These are phyloP conservation scores for Numenius arquata DNA, from an alignment of 2,113 vertebrate species.

Conservation along the genomic window DNA sequence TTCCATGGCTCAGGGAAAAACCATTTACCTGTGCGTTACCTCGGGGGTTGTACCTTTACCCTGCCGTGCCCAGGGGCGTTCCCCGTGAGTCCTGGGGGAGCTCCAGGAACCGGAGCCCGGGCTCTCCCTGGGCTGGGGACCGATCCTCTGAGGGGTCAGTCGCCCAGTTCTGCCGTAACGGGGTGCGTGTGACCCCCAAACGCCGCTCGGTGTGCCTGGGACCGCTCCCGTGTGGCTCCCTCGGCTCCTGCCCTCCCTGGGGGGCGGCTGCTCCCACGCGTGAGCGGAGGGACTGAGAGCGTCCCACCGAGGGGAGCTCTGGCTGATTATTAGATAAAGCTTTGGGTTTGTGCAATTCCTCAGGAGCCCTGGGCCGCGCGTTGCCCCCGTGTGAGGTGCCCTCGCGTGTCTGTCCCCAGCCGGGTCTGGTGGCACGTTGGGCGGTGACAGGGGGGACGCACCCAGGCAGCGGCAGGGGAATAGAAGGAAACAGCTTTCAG, in stretches of 20 bases:
- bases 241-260: not conserved
- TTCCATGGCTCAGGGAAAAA: not conserved
- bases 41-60: not conserved
- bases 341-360: not conserved
- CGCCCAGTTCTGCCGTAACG: rapidly evolving
- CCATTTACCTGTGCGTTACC: not conserved
- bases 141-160: rapidly evolving
- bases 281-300: not conserved
- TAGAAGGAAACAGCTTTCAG: not conserved
- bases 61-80: rapidly evolving
- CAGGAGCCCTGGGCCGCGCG: not conserved
- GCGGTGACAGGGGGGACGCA: rapidly evolving
- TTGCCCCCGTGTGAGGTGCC: not conserved
- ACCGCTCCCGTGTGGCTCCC: not conserved
- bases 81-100: not conserved
- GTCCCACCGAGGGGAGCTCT: rapidly evolving
- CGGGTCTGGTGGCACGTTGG: rapidly evolving
- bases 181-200: not conserved
- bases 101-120: not conserved
- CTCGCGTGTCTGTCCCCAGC: rapidly evolving
- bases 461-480: not conserved
- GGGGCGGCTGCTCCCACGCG: rapidly evolving
- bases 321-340: not conserved
- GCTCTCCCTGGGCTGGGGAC: no score
- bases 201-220: rapidly evolving